phyloP scores from a whole-genome alignment of 2,888 invertebrate genomes.

The Laothoe populi region DNA sequence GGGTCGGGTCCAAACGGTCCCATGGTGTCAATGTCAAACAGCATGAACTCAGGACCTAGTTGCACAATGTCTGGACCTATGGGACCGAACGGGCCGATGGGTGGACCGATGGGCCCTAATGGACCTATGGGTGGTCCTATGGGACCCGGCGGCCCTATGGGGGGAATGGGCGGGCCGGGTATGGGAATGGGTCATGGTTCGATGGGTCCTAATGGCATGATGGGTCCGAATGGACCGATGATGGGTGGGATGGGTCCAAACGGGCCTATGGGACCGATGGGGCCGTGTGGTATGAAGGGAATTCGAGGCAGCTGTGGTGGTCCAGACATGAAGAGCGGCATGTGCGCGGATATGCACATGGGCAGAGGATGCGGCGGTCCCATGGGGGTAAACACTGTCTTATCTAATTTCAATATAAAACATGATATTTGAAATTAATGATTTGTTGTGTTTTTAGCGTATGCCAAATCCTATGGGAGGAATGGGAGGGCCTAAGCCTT shows the following conservation, averaged over 20 bases:
- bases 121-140: constrained; percentile 66
- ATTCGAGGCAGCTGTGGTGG: constrained; percentile 78
- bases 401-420: not conserved
- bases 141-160: constrained; percentile 74
- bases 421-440: constrained; percentile 22
- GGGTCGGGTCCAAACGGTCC: constrained; percentile 75
- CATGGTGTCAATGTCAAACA: constrained; percentile 77
- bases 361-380: constrained; percentile 80
- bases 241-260: constrained; percentile 76
- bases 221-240: constrained; percentile 77
- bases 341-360: constrained; percentile 83
- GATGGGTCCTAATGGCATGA: constrained; percentile 74
- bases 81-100: constrained; percentile 67
- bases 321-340: constrained; percentile 80
- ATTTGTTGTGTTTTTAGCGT: constrained; percentile 59
- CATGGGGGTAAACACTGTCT: constrained; percentile 73
- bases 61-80: constrained; percentile 79
- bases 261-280: constrained; percentile 82
- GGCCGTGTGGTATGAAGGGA: constrained; percentile 80
- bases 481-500: constrained; percentile 80
- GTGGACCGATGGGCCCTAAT: constrained; percentile 60
- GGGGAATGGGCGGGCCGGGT: constrained; percentile 59
- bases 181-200: constrained; percentile 56
- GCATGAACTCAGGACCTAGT: constrained; percentile 74
- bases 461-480: constrained; percentile 83